Percentiles rank a stretch among this genome's conserved stretches.
These are phyloP conservation scores for Phylloscopus trochilus DNA, from an alignment of 2,113 vertebrate species.

Conservation along the genomic window DNA sequence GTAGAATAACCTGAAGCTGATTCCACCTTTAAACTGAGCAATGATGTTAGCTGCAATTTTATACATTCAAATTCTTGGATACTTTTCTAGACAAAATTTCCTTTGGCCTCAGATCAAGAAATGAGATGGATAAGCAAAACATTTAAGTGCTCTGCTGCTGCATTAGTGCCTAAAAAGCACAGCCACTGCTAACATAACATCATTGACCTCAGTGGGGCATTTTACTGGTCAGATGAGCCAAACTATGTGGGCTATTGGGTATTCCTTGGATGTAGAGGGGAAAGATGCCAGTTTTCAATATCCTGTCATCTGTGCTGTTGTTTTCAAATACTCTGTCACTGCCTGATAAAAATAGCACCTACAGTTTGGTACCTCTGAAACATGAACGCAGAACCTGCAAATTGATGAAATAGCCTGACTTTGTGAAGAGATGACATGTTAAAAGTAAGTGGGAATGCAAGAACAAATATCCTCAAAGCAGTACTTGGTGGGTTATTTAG, in stretches of 20 bases:
- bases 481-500: neutral
- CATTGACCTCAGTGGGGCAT: neutral
- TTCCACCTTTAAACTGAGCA: neutral
- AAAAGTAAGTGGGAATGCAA: neutral
- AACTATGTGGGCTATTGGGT: neutral
- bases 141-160: neutral
- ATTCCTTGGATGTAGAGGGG: neutral
- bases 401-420: neutral
- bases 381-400: neutral
- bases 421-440: neutral
- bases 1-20: neutral
- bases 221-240: neutral
- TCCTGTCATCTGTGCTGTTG: neutral
- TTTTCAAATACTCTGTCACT: neutral
- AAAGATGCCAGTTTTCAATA: neutral
- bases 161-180: neutral
- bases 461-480: neutral
- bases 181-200: neutral
- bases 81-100: neutral
- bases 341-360: neutral
- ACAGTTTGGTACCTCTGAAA: neutral
- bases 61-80: neutral
- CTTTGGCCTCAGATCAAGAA: neutral
- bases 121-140: neutral
- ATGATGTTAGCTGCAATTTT: neutral